These are phyloP conservation scores for Drosophila littoralis DNA, from an alignment of 1,140 invertebrate species.

Conservation along the genomic window DNA sequence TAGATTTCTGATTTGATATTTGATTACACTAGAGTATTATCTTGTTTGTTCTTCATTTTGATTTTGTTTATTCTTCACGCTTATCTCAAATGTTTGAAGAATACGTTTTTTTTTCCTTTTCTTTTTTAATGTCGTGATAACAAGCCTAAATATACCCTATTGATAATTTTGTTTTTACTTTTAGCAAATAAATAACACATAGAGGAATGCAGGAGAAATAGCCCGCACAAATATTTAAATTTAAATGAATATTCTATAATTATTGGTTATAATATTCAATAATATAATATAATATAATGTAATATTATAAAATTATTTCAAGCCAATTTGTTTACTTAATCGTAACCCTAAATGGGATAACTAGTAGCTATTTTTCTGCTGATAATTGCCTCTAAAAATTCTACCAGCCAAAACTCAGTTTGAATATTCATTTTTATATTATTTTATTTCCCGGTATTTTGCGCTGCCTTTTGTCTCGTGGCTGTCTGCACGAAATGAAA, in stretches of 20 bases:
- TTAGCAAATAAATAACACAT: too few species aligned
- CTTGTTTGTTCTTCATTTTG: neutral
- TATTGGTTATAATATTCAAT: too few species aligned
- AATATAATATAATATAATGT: too few species aligned
- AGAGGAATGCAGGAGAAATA: too few species aligned
- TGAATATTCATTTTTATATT: neutral
- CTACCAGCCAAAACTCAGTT: too few species aligned
- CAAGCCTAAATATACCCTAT: neutral
- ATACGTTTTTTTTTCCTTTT: neutral
- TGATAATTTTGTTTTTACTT: neutral
- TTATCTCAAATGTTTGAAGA: constrained; percentile 8
- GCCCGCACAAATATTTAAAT: neutral
- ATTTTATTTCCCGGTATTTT: constrained; percentile 13
- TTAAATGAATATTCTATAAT: too few species aligned
- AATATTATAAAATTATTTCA: too few species aligned
- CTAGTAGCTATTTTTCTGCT: too few species aligned
- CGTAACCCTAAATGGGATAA: too few species aligned
- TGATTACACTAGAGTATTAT: constrained; percentile 7
- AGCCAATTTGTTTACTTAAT: too few species aligned
- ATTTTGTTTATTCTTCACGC: constrained; percentile 1
- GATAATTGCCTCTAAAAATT: too few species aligned
- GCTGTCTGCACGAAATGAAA: constrained; percentile 32
- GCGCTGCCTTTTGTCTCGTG: constrained; percentile 45
- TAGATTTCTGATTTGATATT: constrained; percentile 6
- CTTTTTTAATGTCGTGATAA: neutral